phyloP scores from a whole-genome alignment of 2,797 vertebrate species.

The Ctenosaura bakeri region DNA sequence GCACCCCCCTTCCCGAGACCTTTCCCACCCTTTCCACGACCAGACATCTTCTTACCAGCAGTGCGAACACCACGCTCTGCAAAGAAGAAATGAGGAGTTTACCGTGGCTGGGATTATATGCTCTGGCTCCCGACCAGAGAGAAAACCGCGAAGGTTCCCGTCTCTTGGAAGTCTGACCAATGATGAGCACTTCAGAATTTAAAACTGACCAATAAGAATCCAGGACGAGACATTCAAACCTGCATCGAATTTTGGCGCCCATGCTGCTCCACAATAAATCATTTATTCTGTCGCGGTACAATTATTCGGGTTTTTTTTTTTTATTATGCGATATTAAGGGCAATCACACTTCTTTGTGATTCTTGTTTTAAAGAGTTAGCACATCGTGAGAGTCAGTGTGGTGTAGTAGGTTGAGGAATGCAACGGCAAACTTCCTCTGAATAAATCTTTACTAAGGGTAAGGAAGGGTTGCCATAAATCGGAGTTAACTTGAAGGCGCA shows the following conservation, averaged over 20 bases:
- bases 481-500: background rate
- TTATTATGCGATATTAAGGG: too few relatives aligned
- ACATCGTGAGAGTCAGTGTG: too few relatives aligned
- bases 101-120: background rate
- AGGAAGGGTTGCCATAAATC: background rate
- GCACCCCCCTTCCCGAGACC: constrained; percentile 56
- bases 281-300: background rate
- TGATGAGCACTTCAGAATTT: background rate
- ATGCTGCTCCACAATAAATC: background rate
- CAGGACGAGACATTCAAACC: background rate
- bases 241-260: background rate
- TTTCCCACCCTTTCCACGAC: constrained; percentile 52
- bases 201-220: background rate
- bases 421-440: background rate
- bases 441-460: background rate
- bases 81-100: rapidly evolving
- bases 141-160: background rate
- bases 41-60: background rate
- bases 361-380: too few relatives aligned
- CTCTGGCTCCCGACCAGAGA: background rate
- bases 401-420: background rate
- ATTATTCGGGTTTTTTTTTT: too few relatives aligned
- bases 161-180: background rate
- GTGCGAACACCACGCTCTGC: rapidly evolving
- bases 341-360: too few relatives aligned